A percentile compares a stretch with the other conserved stretches of the same genome.
Evolutionary conservation across 53 echinoderm and acorn worm species (phyloP).

Genomic region (Holothuria leucospilota): DNA sequence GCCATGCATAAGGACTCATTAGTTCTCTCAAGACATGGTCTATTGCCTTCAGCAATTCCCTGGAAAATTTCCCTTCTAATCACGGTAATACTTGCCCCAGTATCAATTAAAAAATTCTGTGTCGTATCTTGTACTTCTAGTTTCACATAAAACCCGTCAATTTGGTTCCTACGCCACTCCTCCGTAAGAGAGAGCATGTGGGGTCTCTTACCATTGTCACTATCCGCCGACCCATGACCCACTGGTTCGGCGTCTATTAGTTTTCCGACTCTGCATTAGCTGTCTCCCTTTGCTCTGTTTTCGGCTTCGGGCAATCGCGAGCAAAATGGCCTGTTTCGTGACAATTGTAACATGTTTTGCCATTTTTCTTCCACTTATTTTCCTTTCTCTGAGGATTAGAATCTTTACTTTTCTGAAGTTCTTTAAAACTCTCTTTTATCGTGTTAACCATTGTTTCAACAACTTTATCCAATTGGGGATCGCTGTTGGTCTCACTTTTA

Average conservation of each 20-base stretch:
- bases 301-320: not conserved
- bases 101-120: too few species aligned
- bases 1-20: too few species aligned
- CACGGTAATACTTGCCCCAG: too few species aligned
- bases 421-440: not conserved
- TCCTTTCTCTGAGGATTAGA: not conserved
- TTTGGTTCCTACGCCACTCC: too few species aligned
- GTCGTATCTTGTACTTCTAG: too few species aligned
- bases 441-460: conserved; percentile 4
- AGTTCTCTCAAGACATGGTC: too few species aligned
- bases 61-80: too few species aligned
- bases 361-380: not conserved
- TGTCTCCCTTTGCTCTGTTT: too few species aligned
- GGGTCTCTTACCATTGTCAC: too few species aligned
- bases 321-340: conserved; percentile 1
- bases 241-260: not conserved
- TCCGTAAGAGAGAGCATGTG: too few species aligned
- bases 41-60: too few species aligned
- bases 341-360: conserved; percentile 16
- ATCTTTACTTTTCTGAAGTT: conserved; percentile 6
- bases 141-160: too few species aligned
- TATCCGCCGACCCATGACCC: not conserved
- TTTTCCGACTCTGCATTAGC: not conserved
- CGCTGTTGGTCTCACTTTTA: not conserved
- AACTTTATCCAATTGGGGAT: not conserved